phyloP scores from a whole-genome alignment of 2,888 invertebrate genomes.

The Hirtodrosophila cameraria region DNA sequence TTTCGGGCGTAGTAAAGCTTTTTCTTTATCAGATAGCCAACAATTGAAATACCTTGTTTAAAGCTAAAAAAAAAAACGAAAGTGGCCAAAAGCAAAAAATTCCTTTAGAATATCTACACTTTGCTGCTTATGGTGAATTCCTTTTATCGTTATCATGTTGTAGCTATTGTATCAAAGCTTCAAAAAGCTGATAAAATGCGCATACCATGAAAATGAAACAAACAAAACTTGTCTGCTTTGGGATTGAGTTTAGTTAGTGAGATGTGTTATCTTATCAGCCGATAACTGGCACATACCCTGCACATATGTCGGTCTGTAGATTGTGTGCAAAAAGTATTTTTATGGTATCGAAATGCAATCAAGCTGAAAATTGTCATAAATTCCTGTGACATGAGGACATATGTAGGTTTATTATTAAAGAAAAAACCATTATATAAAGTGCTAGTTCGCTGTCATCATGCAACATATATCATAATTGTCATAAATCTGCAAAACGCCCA shows the following conservation, averaged over 20 bases:
- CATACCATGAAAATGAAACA: constrained; percentile 19
- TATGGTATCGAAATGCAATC: constrained; percentile 23
- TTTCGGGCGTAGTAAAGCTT: constrained; percentile 35
- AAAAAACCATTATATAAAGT: not conserved
- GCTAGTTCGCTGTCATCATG: constrained; percentile 20
- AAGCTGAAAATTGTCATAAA: constrained; percentile 25
- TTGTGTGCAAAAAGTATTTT: constrained; percentile 23
- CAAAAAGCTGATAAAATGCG: constrained; percentile 42
- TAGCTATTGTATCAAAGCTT: constrained; percentile 47
- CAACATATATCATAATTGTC: constrained; percentile 25
- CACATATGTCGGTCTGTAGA: constrained; percentile 42
- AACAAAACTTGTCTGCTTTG: constrained; percentile 21
- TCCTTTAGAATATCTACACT: constrained; percentile 33
- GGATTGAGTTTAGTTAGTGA: not conserved
- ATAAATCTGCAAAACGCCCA: constrained; percentile 27
- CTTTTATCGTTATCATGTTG: constrained; percentile 59
- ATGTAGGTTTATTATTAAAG: constrained; percentile 6
- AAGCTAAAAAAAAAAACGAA: constrained; percentile 51
- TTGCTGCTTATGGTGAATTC: constrained; percentile 69
- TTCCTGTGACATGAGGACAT: constrained; percentile 6
- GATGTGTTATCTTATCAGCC: constrained; percentile 53
- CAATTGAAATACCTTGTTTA: constrained; percentile 33
- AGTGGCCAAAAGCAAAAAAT: constrained; percentile 52
- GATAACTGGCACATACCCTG: constrained; percentile 48
- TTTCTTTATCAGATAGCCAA: constrained; percentile 43